Evolutionary conservation across 2,888 invertebrate species (phyloP).

Genomic region (Crematogaster levior): DNA sequence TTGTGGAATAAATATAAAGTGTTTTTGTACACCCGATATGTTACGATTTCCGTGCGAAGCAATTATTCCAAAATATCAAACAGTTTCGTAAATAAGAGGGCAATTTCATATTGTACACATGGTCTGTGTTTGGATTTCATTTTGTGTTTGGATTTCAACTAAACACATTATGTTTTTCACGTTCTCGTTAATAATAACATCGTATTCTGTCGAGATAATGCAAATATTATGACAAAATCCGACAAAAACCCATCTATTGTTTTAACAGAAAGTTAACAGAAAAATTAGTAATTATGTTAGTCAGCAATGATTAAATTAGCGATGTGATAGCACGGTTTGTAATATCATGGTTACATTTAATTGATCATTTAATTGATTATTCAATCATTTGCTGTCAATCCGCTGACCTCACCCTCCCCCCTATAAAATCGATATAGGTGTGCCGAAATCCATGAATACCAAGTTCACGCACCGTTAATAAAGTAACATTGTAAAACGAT

Average conservation of each 20-base stretch:
- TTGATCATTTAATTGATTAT: too few relatives aligned
- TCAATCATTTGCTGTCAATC: slow-evolving; percentile 1
- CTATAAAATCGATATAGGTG: slow-evolving; percentile 25
- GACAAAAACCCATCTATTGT: not conserved
- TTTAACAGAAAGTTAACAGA: not conserved
- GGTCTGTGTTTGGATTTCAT: too few relatives aligned
- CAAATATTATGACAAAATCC: not conserved
- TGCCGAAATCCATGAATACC: slow-evolving; percentile 41
- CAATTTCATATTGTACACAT: not conserved
- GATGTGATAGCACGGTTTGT: not conserved
- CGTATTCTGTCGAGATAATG: not conserved
- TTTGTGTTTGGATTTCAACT: not conserved
- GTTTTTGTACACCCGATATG: not conserved
- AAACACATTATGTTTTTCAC: not conserved
- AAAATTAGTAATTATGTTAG: not conserved
- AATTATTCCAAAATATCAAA: not conserved
- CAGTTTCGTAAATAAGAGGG: not conserved
- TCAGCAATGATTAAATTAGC: too few relatives aligned
- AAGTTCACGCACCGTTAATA: slow-evolving; percentile 35
- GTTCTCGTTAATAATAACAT: too few relatives aligned
- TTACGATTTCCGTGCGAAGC: not conserved
- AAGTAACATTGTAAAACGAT: slow-evolving; percentile 44
- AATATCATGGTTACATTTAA: not conserved
- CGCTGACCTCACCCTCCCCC: slow-evolving; percentile 22
- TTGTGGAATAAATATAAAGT: not conserved